phyloP scores from a whole-genome alignment of 2,113 vertebrate genomes.

The Macrotus californicus region DNA sequence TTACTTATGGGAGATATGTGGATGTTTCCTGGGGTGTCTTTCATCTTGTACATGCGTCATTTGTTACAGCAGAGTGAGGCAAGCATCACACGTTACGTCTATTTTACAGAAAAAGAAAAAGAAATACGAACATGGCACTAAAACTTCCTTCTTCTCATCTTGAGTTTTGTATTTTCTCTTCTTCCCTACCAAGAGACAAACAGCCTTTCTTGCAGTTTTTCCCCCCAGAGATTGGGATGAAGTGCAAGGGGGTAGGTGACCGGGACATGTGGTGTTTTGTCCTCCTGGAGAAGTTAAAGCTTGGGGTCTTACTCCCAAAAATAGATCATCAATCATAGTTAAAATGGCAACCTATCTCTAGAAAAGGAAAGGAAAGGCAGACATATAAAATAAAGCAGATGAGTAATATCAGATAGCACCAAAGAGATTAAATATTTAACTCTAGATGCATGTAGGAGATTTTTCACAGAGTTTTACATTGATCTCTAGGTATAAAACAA shows the following conservation, averaged over 20 bases:
- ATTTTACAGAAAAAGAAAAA: not conserved
- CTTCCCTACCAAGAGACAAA: not conserved
- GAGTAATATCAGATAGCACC: not conserved
- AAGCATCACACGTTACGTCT: not conserved
- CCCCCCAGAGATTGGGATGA: not conserved
- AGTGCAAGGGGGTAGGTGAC: not conserved
- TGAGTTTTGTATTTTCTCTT: not conserved
- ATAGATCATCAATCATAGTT: slow-evolving; percentile 1
- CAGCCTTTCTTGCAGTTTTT: not conserved
- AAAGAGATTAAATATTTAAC: not conserved
- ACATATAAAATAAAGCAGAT: slow-evolving; percentile 10
- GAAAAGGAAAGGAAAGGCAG: not conserved
- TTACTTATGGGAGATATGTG: not conserved
- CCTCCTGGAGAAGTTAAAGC: not conserved
- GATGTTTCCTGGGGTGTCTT: not conserved
- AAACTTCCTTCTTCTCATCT: not conserved
- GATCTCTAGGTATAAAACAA: not conserved
- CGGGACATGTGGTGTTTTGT: not conserved
- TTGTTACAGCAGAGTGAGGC: not conserved
- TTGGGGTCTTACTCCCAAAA: not conserved
- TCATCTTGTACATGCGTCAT: not conserved
- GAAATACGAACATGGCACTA: not conserved
- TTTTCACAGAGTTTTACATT: not conserved
- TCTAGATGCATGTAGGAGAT: not conserved
- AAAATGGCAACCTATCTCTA: not conserved